Percentiles rank a stretch among this genome's conserved stretches.
Evolutionary conservation across 2,113 vertebrate genomes (phyloP).

Genomic region (Pygoscelis adeliae): DNA sequence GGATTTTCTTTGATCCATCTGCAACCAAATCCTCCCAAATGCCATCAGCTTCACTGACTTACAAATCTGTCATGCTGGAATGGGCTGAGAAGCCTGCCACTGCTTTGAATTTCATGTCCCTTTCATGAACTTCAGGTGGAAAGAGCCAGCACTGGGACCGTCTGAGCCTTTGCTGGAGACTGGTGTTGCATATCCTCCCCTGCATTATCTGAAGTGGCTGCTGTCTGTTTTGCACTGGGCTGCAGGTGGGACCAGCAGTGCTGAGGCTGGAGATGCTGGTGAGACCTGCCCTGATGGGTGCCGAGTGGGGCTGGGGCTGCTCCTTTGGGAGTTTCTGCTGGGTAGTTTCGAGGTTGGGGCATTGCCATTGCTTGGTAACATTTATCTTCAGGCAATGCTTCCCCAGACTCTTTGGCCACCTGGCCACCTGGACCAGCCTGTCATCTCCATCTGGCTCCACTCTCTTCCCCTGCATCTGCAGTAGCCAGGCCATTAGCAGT

Average conservation of each 20-base stretch:
- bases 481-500: background rate
- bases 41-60: background rate
- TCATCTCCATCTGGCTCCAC: background rate
- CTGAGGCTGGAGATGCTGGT: background rate
- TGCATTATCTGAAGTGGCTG: background rate
- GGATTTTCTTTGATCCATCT: constrained; percentile 45
- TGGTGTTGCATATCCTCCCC: background rate
- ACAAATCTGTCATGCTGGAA: background rate
- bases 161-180: background rate
- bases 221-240: background rate
- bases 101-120: background rate
- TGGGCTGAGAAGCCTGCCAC: background rate
- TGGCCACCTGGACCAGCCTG: background rate
- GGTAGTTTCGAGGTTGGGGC: background rate
- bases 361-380: background rate
- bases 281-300: background rate
- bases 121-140: background rate
- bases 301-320: background rate
- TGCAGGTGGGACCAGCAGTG: background rate
- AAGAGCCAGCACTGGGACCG: background rate
- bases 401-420: background rate
- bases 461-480: background rate
- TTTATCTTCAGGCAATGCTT: background rate
- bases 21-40: constrained; percentile 30
- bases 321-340: background rate